Base-by-base conservation (phyloP, 2,113 vertebrate species). In the Podiceps cristatus region DNA sequence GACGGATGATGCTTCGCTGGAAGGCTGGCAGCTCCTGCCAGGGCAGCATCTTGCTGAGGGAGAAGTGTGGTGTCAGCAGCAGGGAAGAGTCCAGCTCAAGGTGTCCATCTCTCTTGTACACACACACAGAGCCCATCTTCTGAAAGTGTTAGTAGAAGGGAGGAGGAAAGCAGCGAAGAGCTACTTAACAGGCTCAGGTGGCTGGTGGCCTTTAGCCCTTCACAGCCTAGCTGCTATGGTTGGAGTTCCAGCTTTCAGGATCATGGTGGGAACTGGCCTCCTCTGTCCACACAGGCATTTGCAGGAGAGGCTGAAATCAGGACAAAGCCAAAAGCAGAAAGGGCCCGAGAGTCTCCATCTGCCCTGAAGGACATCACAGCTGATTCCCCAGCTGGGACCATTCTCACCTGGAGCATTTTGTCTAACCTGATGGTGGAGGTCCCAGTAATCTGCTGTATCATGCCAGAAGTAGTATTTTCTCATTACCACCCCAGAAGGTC, bases 1-100 rank as follows among this genome's bases (percentile, higher is more conserved):
- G 88, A 92, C 2, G 0, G 89, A 97, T 83, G 67, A 82, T 44
- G 37, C 71, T 94, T 96, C 28, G 4, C 73, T 88, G 86, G 82
- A 91, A 96, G 67, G 91, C 73, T 88, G 93, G 76, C 85, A 96
- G 93, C 79, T 98, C 85, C 85, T 86, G 72, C 91, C 89, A 96
- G 88, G 63, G 50, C 88, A 96, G 89, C 92, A 93, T 94, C 92
- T 96, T 88, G 42, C 92, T 75, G 62, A 45, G n/a, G 50, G 23
- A 81, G 75, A 94, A 97, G 23, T 77, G 55, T 96, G 66, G 89
- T 92, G 85, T 96, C 92, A 95, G 97, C 97, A 97, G 73, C 81
- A 92, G 44, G n/a, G 78, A 93, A 84, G 83, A 81, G 88, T 59
- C 93, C 62, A 23, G 80, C 45, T 90, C 77, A 86, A 92, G 64